Base-by-base conservation (phyloP, 2,888 invertebrate species). In the Dendrolimus pini region DNA sequence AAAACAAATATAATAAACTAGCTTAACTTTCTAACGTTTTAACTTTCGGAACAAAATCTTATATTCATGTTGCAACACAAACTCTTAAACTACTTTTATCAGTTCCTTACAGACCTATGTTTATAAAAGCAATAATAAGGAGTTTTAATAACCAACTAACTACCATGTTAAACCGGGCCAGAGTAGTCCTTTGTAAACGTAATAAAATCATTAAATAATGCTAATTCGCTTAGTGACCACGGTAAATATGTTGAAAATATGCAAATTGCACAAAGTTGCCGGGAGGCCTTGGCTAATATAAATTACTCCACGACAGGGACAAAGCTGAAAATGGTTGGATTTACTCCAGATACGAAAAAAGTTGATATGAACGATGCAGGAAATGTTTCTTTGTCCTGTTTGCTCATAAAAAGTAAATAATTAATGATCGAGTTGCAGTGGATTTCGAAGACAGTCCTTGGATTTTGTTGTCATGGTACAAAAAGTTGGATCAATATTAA, bases 221-320 rank as follows among this genome's bases (percentile, higher is more conserved):
- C 80, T 81, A 83, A 84, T 80, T 83, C 75, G 75, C 71, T 81
- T 82, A 80, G 78, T 77, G 75, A 76, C 76, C 77, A 72, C 72
- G 67, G 79, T 74, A 80, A 80, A 80, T 82, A 80, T 82, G 79
- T 80, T 74, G 79, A 82, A 85, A 85, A 82, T 85, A 86, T 86
- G 86, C 77, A 80, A 86, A 86, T 81, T 68, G 61, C 57, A 62
- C 67, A 63, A 78, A 82, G 73, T 79, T 80, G 72, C 70, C 66
- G 67, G 74, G 75, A 73, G 71, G 78, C 73, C 74, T 76, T 76
- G 74, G 78, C 78, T 78, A 74, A 78, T 83, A 80, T 80, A 77
- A 82, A 82, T 80, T 80, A 76, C 69, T 66, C 47, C 12, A 47
- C 9, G 47, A 47, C 9, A 47, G 9, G 6, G 30, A 30, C 30